These are phyloP conservation scores for Meleagris gallopavo DNA, from an alignment of 2,113 vertebrate genomes.

Conservation along the genomic window DNA sequence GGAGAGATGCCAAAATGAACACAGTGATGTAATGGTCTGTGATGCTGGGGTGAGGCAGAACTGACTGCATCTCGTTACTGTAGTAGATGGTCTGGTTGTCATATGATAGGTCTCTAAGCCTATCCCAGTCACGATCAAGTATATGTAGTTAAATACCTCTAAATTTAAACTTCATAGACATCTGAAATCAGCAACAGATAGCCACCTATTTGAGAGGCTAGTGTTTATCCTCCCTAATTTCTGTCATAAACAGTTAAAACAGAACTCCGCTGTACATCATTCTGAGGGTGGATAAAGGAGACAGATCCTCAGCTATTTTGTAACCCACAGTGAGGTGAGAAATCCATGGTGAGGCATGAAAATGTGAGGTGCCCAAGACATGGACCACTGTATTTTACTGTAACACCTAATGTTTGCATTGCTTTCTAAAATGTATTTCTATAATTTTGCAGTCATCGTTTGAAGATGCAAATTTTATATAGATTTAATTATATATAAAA, in stretches of 20 bases:
- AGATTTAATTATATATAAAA: background rate
- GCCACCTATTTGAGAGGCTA: background rate
- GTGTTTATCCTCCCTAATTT: background rate
- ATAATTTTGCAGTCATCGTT: background rate
- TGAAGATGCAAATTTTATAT: background rate
- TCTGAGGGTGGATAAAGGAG: background rate
- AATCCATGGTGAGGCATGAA: background rate
- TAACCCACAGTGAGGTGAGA: background rate
- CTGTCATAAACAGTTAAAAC: background rate
- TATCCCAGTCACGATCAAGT: background rate
- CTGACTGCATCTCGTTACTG: background rate
- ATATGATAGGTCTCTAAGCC: background rate
- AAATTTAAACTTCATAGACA: background rate
- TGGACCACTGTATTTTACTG: background rate
- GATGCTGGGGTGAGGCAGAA: background rate
- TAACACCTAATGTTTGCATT: background rate
- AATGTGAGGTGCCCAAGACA: background rate
- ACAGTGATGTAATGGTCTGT: background rate
- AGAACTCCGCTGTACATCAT: background rate
- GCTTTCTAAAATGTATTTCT: background rate
- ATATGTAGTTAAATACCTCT: background rate
- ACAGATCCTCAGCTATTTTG: background rate
- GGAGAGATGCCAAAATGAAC: background rate
- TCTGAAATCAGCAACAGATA: background rate
- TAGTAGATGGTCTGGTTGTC: fast-evolving